Base-by-base conservation (phyloP, 2,797 vertebrate species). In the Triplophysa yarkandensis region DNA sequence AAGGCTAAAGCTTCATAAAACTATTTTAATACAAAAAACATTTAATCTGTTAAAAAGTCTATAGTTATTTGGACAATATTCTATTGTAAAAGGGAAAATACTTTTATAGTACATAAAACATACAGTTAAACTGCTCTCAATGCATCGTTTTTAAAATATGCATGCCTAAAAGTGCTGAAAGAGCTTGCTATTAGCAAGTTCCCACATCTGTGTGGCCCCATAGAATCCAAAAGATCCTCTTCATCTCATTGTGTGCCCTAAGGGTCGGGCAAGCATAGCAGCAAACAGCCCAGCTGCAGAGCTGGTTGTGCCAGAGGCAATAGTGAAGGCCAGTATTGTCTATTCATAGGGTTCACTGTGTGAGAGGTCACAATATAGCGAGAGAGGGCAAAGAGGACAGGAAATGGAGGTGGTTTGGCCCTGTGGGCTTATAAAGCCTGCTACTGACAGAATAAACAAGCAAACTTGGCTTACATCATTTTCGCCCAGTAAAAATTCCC, bases 291-390 rank as follows among this genome's bases (percentile, higher is more conserved):
- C 91, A 92, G 91, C 91, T 92, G 91, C 89, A 89, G 85, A 85
- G 85, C 87, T 87, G 74, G 79, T 87, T 85, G 88, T 84, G 82
- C 79, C 81, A 86, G 50, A 87, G 88, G 87, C 87, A 87, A 85
- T 74, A 74, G 81, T 87, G 82, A 91, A 91, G 89, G 89, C 83
- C 83, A 88, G 84, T 85, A 92, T 91, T 92, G 91, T 91, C 88
- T 88, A 89, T 91, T 91, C 89, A 91, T 86, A 85, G 85, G 87
- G 87, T 90, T 90, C 88, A 90, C 83, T 92, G 87, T 92, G 89
- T 88, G 87, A 91, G 88, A 90, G 90, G 89, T 91, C 89, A 92
- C 10, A 63, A 44, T 17, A 27, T 21, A 55, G 39, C 27, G 43
- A 50, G 34, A 39, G 67, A 44, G 55, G 79, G 76, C 77, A 74